phyloP scores from a whole-genome alignment of 2,113 vertebrate species.

The Platycercus adscitus region DNA sequence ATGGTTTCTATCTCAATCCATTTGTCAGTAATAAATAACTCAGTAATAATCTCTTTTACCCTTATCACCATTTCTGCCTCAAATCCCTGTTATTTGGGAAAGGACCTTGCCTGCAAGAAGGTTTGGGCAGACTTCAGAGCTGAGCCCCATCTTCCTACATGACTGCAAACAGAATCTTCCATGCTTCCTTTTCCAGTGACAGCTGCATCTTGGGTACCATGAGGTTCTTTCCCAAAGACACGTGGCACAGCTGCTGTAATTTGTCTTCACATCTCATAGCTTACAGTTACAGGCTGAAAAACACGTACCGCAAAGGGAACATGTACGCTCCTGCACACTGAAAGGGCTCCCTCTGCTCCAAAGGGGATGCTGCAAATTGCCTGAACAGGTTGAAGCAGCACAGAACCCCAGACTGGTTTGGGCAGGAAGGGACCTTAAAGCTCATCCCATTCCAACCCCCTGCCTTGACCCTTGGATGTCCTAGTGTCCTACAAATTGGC shows the following conservation, averaged over 20 bases:
- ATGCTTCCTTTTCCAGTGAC: not conserved
- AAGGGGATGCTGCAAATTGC: not conserved
- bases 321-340: not conserved
- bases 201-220: not conserved
- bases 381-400: not conserved
- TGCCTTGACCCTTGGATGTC: not conserved
- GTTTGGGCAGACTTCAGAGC: not conserved
- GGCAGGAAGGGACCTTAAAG: not conserved
- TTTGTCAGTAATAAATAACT: not conserved
- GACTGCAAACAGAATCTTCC: not conserved
- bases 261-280: not conserved
- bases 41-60: not conserved
- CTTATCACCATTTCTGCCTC: not conserved
- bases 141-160: not conserved
- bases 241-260: not conserved
- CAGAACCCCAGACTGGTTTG: not conserved
- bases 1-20: not conserved
- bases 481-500: too few species aligned
- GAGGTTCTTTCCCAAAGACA: not conserved
- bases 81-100: not conserved
- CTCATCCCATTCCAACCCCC: not conserved
- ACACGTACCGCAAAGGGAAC: not conserved
- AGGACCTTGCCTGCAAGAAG: not conserved
- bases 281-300: slow-evolving; percentile 1
- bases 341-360: not conserved